Evolutionary conservation across 23 tunicate species (phyloP).

Genomic region (Oikopleura vanhoeffeni): DNA sequence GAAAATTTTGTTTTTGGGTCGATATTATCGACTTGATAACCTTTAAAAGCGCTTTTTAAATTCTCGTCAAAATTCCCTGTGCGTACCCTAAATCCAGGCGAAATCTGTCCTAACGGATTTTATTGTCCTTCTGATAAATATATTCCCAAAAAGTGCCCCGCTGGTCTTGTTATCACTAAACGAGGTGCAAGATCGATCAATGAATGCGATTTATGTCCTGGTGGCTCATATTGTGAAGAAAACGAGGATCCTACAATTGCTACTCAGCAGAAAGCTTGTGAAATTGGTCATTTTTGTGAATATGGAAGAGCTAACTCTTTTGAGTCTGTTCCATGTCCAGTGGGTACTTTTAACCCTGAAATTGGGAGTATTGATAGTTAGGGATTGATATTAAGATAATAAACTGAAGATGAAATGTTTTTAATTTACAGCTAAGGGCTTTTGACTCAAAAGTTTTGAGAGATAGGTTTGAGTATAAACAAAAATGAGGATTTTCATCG

Average conservation of each 20-base stretch:
- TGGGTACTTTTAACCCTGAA: slow-evolving; percentile 35
- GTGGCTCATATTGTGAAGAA: slow-evolving; percentile 45
- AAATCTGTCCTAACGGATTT: background rate
- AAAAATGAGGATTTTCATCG: too few species aligned
- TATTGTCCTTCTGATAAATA: background rate
- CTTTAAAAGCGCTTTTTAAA: too few species aligned
- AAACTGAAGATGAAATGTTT: too few species aligned
- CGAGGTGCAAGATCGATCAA: background rate
- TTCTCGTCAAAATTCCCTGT: too few species aligned
- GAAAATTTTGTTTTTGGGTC: too few species aligned
- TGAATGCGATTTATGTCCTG: background rate
- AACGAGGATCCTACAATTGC: slow-evolving; percentile 28
- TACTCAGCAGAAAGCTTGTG: slow-evolving; percentile 59
- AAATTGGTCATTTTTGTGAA: slow-evolving; percentile 49
- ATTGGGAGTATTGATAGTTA: slow-evolving; percentile 14
- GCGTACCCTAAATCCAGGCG: too few species aligned
- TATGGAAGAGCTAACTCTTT: slow-evolving; percentile 55
- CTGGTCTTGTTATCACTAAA: background rate
- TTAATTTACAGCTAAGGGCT: too few species aligned
- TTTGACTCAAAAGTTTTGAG: too few species aligned
- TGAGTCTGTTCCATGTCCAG: slow-evolving; percentile 38
- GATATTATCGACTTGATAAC: too few species aligned
- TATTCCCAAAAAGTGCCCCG: background rate
- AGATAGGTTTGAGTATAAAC: too few species aligned
- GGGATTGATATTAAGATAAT: too few species aligned